These are phyloP conservation scores for Forbesichthys papilliferus DNA, from an alignment of 2,113 vertebrate genomes.

Conservation along the genomic window DNA sequence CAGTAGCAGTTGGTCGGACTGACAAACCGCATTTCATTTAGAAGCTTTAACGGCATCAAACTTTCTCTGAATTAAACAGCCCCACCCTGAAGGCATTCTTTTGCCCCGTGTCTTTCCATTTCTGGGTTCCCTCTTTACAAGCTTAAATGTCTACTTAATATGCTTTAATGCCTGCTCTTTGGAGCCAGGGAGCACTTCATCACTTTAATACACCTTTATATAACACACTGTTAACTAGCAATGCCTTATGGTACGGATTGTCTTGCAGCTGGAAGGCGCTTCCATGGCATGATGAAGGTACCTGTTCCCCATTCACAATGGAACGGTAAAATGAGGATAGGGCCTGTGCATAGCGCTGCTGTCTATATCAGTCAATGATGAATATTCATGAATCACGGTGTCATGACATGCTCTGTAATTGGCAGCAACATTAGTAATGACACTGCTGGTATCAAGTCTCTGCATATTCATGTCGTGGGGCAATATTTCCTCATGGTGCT, in stretches of 20 bases:
- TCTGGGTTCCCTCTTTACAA: constrained; percentile 78
- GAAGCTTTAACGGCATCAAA: constrained; percentile 61
- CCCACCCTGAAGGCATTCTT: constrained; percentile 73
- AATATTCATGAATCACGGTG: constrained; percentile 84
- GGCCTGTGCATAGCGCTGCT: constrained; percentile 68
- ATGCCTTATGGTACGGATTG: constrained; percentile 80
- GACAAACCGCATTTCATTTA: constrained; percentile 52
- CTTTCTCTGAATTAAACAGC: constrained; percentile 68
- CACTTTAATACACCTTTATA: constrained; percentile 86
- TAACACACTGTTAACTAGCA: constrained; percentile 85
- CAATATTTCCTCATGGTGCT: constrained; percentile 74
- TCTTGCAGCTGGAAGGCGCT: constrained; percentile 76
- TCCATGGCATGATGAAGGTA: constrained; percentile 79
- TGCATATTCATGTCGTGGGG: constrained; percentile 82
- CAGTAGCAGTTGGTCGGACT: constrained; percentile 9
- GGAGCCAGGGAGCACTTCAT: constrained; percentile 79
- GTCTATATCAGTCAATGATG: constrained; percentile 79
- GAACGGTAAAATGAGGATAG: constrained; percentile 80
- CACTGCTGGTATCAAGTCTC: constrained; percentile 78
- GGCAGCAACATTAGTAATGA: constrained; percentile 85
- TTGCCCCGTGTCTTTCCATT: constrained; percentile 75
- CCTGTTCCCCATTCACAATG: constrained; percentile 79
- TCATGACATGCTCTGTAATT: constrained; percentile 85
- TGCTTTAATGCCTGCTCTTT: constrained; percentile 84
- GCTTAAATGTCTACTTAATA: constrained; percentile 85